Conservation (phyloP, 2,888 invertebrate genomes). For the Chymomyza caudatula region DNA sequence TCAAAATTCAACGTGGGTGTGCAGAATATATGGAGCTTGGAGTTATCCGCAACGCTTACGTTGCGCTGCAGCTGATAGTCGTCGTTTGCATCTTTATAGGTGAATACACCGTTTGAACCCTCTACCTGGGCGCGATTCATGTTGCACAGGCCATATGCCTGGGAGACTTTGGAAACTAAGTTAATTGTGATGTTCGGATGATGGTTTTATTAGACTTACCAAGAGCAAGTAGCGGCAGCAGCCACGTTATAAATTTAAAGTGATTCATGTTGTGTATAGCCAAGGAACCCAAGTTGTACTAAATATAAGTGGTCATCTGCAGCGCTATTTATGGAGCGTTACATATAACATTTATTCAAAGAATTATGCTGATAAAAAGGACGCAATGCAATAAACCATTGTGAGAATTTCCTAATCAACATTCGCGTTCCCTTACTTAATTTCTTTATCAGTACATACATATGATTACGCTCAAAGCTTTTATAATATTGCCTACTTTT, state of each 20-base stretch:
- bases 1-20: slow-evolving; percentile 12
- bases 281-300: neutral
- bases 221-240: slow-evolving; percentile 6
- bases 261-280: neutral
- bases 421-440: too few relatives aligned
- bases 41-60: slow-evolving; percentile 7
- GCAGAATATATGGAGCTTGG: slow-evolving; percentile 23
- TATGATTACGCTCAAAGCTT: too few relatives aligned
- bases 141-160: neutral
- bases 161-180: neutral
- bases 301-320: neutral
- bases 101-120: slow-evolving; percentile 32
- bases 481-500: too few relatives aligned
- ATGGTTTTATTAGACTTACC: neutral
- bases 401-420: too few relatives aligned
- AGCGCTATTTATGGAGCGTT: neutral
- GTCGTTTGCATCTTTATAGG: slow-evolving; percentile 1
- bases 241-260: neutral
- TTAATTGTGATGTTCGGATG: neutral
- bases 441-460: too few relatives aligned
- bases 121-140: slow-evolving; percentile 14
- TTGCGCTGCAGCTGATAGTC: slow-evolving; percentile 12
- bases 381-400: too few relatives aligned
- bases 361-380: too few relatives aligned
- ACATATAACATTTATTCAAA: too few relatives aligned